phyloP scores from a whole-genome alignment of 2,888 invertebrate genomes.

The Drosophila neonasuta region DNA sequence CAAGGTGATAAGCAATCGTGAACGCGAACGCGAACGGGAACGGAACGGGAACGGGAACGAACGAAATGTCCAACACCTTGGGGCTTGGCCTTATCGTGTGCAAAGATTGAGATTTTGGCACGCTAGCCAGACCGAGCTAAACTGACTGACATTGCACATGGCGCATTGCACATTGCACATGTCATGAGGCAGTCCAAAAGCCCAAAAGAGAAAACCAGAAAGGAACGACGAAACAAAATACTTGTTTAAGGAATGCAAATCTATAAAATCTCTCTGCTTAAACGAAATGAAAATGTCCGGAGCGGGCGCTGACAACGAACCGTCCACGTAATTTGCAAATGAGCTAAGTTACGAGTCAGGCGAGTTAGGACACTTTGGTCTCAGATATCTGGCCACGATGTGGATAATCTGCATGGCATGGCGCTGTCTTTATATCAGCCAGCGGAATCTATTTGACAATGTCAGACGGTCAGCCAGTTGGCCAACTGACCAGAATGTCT shows the following conservation, averaged over 20 bases:
- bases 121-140: conserved; percentile 31
- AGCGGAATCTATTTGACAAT: conserved; percentile 75
- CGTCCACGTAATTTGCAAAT: conserved; percentile 73
- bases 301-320: conserved; percentile 60
- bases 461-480: conserved; percentile 13
- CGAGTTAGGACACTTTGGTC: conserved; percentile 25
- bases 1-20: conserved; percentile 56
- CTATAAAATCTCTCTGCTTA: conserved; percentile 69
- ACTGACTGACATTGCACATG: conserved; percentile 36
- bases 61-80: conserved; percentile 60
- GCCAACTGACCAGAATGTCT: background rate
- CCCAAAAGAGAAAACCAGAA: background rate
- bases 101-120: conserved; percentile 57
- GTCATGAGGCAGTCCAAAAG: conserved; percentile 37
- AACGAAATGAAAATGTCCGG: conserved; percentile 73
- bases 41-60: conserved; percentile 4
- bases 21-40: conserved; percentile 11
- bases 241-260: conserved; percentile 57
- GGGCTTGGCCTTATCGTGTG: conserved; percentile 44
- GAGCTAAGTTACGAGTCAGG: conserved; percentile 23
- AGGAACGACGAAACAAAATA: conserved; percentile 19
- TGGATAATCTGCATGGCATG: conserved; percentile 63
- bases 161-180: conserved; percentile 61
- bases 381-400: conserved; percentile 50
- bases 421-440: conserved; percentile 65